Evolutionary conservation across 2,888 invertebrate genomes (phyloP).

Genomic region (Azorinus chamasolen): DNA sequence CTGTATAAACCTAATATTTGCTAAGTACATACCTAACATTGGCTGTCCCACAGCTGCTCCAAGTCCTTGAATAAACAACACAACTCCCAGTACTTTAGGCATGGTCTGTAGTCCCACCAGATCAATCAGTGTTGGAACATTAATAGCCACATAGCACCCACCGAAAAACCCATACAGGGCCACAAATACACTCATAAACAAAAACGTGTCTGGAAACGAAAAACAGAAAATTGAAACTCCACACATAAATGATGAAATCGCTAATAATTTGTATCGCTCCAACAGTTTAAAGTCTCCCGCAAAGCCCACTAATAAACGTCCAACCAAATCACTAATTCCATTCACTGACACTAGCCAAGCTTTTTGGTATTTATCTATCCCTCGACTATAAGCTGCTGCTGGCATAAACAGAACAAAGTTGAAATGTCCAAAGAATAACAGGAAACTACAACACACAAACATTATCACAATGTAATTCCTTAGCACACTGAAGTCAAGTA

Average conservation of each 20-base stretch:
- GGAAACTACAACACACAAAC: conserved; percentile 70
- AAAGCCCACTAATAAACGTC: conserved; percentile 71
- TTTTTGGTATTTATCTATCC: conserved; percentile 69
- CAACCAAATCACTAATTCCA: conserved; percentile 78
- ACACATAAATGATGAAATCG: conserved; percentile 57
- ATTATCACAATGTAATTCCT: conserved; percentile 70
- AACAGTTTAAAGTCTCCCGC: conserved; percentile 72
- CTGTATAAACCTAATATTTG: too few relatives aligned
- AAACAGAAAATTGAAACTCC: conserved; percentile 72
- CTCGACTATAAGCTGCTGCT: conserved; percentile 54
- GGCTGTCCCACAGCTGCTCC: conserved; percentile 78
- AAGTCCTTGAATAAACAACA: conserved; percentile 78
- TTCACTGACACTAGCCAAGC: conserved; percentile 76
- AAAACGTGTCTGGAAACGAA: conserved; percentile 62
- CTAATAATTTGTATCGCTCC: conserved; percentile 74
- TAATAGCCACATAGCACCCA: conserved; percentile 75
- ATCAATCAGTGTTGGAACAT: conserved; percentile 77
- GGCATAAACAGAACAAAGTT: conserved; percentile 80
- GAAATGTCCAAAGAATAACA: conserved; percentile 79
- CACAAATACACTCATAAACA: conserved; percentile 71
- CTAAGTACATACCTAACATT: conserved; percentile 68
- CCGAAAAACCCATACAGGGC: conserved; percentile 80
- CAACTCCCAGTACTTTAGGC: conserved; percentile 75
- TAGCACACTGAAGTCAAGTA: conserved; percentile 75
- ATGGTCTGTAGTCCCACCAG: conserved; percentile 75